A percentile compares a stretch with the other conserved stretches of the same genome.
phyloP scores from a whole-genome alignment of 2,113 vertebrate species.

The Pachypanchax playfairii region DNA sequence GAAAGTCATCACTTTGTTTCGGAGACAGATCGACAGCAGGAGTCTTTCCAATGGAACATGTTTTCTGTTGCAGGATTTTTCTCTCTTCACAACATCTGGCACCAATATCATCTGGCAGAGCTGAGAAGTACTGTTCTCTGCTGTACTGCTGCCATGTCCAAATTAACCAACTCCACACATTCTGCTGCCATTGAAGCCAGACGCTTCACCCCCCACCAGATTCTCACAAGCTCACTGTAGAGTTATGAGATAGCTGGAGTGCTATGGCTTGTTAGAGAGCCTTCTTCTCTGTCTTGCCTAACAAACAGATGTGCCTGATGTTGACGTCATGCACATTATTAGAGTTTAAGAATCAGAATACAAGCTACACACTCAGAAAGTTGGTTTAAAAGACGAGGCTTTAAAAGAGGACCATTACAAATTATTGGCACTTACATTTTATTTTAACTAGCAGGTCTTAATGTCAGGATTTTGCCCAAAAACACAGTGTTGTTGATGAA shows the following conservation, averaged over 20 bases:
- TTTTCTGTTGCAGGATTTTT: constrained; percentile 86
- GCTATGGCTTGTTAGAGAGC: constrained; percentile 57
- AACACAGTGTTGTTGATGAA: constrained; percentile 11
- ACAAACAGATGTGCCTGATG: constrained; percentile 63
- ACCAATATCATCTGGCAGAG: constrained; percentile 83
- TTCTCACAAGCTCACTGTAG: constrained; percentile 34
- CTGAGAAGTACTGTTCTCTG: constrained; percentile 80
- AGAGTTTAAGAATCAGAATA: constrained; percentile 8
- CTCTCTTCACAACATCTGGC: constrained; percentile 88
- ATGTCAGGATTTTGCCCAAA: constrained; percentile 2
- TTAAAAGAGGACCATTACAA: no score
- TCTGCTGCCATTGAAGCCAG: constrained; percentile 79
- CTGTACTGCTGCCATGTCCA: constrained; percentile 86
- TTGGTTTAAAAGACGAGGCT: neutral
- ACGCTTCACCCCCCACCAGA: constrained; percentile 42
- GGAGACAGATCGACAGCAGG: constrained; percentile 37
- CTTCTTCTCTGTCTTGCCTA: constrained; percentile 45
- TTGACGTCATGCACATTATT: constrained; percentile 44
- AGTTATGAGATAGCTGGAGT: constrained; percentile 62
- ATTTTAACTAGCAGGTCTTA: neutral
- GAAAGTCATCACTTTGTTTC: constrained; percentile 71
- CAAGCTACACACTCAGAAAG: neutral
- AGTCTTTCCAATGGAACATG: constrained; percentile 83
- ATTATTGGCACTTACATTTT: neutral
- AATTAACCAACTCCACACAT: constrained; percentile 86